phyloP scores from a whole-genome alignment of 2,113 vertebrate genomes.

The Python bivittatus region DNA sequence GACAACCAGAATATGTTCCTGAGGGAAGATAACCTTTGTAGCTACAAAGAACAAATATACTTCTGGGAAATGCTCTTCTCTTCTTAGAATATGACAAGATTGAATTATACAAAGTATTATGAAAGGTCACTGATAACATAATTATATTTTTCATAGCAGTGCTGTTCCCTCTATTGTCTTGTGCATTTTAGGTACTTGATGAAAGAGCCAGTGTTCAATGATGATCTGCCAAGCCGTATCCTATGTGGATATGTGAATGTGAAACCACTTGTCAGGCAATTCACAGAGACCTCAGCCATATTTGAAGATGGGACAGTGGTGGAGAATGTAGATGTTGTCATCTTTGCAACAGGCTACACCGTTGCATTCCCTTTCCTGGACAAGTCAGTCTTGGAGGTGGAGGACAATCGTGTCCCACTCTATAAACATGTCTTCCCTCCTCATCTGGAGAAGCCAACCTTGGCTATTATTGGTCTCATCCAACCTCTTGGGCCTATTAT shows the following conservation, averaged over 20 bases:
- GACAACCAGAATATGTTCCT: not conserved
- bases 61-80: not conserved
- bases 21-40: not conserved
- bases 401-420: constrained; percentile 67
- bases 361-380: constrained; percentile 79
- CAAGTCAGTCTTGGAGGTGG: constrained; percentile 63
- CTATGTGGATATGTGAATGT: constrained; percentile 77
- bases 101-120: not conserved
- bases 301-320: constrained; percentile 81
- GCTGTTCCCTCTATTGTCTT: not conserved
- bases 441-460: constrained; percentile 73
- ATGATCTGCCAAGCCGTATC: constrained; percentile 80
- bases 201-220: constrained; percentile 75
- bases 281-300: constrained; percentile 74
- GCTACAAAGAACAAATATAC: not conserved
- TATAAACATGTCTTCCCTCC: constrained; percentile 81
- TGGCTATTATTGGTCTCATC: constrained; percentile 80
- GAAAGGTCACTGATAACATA: not conserved
- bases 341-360: constrained; percentile 86
- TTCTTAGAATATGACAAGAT: not conserved
- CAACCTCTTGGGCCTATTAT: constrained; percentile 76
- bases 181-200: constrained; percentile 53
- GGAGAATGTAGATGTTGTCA: constrained; percentile 76
- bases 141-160: not conserved
- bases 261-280: constrained; percentile 75